Evolutionary conservation across 1,140 invertebrate species (phyloP), one percentile per base, ranked within the genome.

Genomic region (Oncopodura yosiiana): DNA sequence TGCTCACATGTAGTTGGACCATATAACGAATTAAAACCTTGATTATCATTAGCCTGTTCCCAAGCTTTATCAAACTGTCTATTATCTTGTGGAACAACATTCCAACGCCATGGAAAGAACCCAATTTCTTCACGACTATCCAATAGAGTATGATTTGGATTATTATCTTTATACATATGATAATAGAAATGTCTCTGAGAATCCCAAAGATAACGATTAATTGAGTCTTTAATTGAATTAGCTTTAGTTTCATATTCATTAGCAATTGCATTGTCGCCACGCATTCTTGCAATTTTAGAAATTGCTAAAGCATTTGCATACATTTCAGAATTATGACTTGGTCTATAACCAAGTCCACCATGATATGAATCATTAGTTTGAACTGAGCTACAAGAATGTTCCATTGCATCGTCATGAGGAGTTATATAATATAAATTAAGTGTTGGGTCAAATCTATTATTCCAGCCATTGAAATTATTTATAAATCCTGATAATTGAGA

Each of bases 331-430:
- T 60, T 60, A 32, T 52, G 48, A 52, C 53, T 58, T 21, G 60
- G 60, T 36, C 60, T 48, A 37, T 58, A 62, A 6, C 60, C 60
- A 5, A 56, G 18, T 34, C 60, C 60, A 12, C 60, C 60, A 37
- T 53, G 52, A 19, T 55, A 62, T 16, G 55, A 45, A 21, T 62
- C 60, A 18, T 56, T 49, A 12, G 56, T 58, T 29, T 59, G 60
- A 6, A 50, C 51, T 12, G 60, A 62, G 24, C 29, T 32, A 26
- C 45, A 45, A 0, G 56, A 58, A 23, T 57, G 45, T 30, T 62
- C 60, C 54, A 58, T 57, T 23, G 56, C 60, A 44, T 62, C 60
- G 27, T 53, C 48, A 27, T 58, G 56, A 21, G 60, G 60, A 21
- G 48, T 38, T 26, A 62, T 36, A 44, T 48, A 62, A 36, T 57